These are phyloP conservation scores for Falco peregrinus DNA, from an alignment of 2,797 vertebrate genomes.

Conservation along the genomic window DNA sequence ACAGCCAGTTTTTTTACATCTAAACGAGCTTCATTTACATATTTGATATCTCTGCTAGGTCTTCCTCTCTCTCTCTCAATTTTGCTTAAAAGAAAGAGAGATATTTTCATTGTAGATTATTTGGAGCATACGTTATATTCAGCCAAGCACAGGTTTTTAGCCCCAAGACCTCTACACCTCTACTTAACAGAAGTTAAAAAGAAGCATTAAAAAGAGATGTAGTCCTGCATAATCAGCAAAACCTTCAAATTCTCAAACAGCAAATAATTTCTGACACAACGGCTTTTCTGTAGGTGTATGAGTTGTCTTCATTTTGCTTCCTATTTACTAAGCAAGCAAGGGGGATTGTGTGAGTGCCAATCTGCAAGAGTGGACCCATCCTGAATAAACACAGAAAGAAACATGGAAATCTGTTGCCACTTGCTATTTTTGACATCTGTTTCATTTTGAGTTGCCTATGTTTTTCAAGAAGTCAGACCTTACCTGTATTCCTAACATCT, in stretches of 20 bases:
- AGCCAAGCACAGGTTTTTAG: background rate
- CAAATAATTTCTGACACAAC: background rate
- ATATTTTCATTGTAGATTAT: background rate
- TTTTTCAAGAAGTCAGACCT: background rate
- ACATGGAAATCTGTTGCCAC: background rate
- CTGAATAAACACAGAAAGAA: background rate
- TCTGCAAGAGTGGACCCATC: background rate
- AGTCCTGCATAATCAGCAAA: background rate
- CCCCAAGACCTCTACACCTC: background rate
- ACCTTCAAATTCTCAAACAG: background rate
- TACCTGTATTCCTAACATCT: background rate
- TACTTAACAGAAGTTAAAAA: background rate
- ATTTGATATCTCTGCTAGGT: background rate
- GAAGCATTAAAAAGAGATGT: background rate
- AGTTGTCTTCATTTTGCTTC: background rate
- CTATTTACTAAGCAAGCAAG: background rate
- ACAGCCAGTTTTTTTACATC: background rate
- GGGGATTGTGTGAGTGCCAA: background rate
- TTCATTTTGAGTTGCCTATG: background rate
- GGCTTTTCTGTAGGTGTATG: background rate
- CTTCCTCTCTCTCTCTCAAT: background rate
- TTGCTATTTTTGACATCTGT: fast-evolving
- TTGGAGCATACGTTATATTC: background rate
- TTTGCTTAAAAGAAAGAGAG: too few species aligned
- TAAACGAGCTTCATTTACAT: background rate